A percentile compares a stretch with the other conserved stretches of the same genome.
Evolutionary conservation across 2,888 invertebrate genomes (phyloP).

Genomic region (Choristoneura rosaceana): DNA sequence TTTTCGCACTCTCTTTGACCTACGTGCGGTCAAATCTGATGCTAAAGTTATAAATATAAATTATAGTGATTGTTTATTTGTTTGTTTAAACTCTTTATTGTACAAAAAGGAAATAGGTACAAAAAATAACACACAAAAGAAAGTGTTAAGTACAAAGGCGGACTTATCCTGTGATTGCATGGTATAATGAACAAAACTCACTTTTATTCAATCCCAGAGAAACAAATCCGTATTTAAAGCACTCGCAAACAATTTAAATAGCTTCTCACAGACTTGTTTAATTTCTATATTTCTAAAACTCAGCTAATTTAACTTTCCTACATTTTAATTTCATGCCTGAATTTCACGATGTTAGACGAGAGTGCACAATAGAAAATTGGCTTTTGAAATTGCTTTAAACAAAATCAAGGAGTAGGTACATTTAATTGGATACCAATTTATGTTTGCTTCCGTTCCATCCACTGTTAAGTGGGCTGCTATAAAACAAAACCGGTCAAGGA

Average conservation of each 20-base stretch:
- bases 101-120: too few species aligned
- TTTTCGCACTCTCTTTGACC: too few species aligned
- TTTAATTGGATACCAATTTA: slow-evolving; percentile 9
- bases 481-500: neutral
- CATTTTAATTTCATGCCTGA: slow-evolving; percentile 20
- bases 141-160: too few species aligned
- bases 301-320: neutral
- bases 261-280: neutral
- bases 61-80: too few species aligned
- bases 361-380: neutral
- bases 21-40: too few species aligned
- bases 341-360: neutral
- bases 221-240: too few species aligned
- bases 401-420: neutral
- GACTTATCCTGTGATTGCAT: too few species aligned
- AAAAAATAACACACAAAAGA: too few species aligned
- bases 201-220: neutral
- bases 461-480: neutral
- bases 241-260: neutral
- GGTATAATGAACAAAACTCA: too few species aligned
- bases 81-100: too few species aligned
- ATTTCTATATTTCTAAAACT: neutral
- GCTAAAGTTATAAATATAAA: neutral
- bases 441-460: neutral
- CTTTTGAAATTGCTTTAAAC: slow-evolving; percentile 12